A percentile compares a stretch with the other conserved stretches of the same genome.
Conservation (phyloP, 2,797 vertebrate species). For the Muscicapa striata region DNA sequence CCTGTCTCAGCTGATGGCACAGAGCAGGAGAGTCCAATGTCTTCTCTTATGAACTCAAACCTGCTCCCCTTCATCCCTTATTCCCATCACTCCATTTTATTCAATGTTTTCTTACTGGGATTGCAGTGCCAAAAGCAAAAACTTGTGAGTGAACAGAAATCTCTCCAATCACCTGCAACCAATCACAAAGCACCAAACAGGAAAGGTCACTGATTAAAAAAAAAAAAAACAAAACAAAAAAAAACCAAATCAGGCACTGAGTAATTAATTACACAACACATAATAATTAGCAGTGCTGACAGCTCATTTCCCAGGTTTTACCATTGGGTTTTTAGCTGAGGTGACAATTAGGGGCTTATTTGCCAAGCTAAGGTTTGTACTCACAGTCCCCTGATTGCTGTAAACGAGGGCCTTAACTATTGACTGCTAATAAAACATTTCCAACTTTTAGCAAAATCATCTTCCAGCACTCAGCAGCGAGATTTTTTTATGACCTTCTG, state of each 20-base stretch:
- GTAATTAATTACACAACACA: not conserved
- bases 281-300: not conserved
- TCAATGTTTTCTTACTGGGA: not conserved
- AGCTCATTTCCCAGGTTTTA: not conserved
- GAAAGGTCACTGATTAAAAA: not conserved
- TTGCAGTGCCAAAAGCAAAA: not conserved
- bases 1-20: not conserved
- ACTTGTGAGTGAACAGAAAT: not conserved
- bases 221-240: too few species aligned
- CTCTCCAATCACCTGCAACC: not conserved
- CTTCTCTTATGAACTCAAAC: not conserved
- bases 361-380: not conserved
- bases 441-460: conserved; percentile 39
- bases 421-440: conserved; percentile 51
- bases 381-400: not conserved
- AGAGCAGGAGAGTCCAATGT: not conserved
- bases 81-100: not conserved
- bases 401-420: conserved; percentile 43
- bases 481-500: conserved; percentile 31
- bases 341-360: conserved; percentile 15
- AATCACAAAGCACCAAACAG: not conserved
- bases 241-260: not conserved
- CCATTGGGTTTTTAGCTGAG: not conserved
- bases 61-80: not conserved
- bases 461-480: conserved; percentile 7